Evolutionary conservation across 2,888 invertebrate genomes (phyloP).

Genomic region (Tenodera sinensis): DNA sequence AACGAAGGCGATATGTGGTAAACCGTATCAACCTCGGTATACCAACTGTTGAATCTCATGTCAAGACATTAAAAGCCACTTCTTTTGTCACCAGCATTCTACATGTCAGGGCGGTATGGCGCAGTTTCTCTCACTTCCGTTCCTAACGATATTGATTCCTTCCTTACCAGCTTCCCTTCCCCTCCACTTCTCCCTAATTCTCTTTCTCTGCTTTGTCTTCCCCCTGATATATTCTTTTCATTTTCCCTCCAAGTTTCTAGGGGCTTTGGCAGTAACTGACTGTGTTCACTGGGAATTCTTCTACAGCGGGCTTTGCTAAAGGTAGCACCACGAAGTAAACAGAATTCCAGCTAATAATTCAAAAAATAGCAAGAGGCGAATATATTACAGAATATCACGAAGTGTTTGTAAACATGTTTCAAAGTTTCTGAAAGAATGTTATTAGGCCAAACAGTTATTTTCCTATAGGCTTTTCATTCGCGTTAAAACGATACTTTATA

Average conservation of each 20-base stretch:
- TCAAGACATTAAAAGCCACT: not conserved
- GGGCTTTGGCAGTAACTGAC: not conserved
- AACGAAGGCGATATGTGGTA: no score
- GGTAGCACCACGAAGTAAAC: no score
- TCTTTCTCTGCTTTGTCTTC: not conserved
- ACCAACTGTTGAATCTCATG: not conserved
- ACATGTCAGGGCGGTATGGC: not conserved
- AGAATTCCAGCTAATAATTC: no score
- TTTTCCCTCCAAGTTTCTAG: not conserved
- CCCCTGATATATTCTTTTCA: not conserved
- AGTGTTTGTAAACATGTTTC: no score
- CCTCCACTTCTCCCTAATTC: not conserved
- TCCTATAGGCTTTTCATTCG: no score
- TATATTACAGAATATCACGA: no score
- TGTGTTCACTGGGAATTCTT: not conserved
- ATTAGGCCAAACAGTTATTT: no score
- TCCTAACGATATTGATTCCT: not conserved
- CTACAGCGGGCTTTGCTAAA: no score
- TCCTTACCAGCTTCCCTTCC: not conserved
- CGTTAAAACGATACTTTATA: no score
- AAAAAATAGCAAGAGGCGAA: no score
- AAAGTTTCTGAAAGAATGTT: no score
- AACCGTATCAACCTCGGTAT: no score
- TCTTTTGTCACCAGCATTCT: not conserved
- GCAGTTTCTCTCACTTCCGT: not conserved